Base-by-base conservation (phyloP, 1,140 invertebrate genomes). In the Penaeus japonicus region DNA sequence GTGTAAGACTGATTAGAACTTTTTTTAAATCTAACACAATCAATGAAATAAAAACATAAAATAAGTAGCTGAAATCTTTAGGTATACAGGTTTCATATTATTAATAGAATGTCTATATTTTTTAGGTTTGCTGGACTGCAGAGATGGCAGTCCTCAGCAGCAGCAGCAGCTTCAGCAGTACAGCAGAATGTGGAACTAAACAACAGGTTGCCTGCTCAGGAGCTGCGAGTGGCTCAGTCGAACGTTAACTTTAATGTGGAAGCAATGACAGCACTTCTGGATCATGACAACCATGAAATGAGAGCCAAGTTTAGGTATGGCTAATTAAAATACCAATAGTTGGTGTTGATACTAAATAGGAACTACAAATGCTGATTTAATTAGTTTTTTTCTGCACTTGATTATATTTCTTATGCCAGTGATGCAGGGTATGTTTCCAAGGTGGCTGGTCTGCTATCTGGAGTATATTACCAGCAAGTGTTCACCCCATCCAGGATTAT, bases 251-350 rank as follows among this genome's bases (percentile, higher is more conserved):
- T 91, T 59, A 65, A 90, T 57, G 47, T 91, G 2, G 39, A 81
- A 35, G 89, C 90, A 24, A 88, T 91, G 89, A 92, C 91, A 15
- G 83, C 90, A 54, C 79, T 92, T n/a, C 90, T 92, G 22, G 92
- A 92, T 87, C 91, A 92, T 90, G 92, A 92, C 89, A 92, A 92
- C 86, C 91, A 91, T 73, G 92, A 92, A 20, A 92, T 92, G 91
- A 87, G 92, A 47, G 32, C 89, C 30, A 90, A 92, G 30, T 91
- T 92, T 47, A 87, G 90, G 90, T 89, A n/a, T 47, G 84, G 89
- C 85, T 87, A n/a, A 39, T 24, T 35, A 59, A 24, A 32, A 80
- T 39, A 57, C 17, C 27, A 18, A 53, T 27, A n/a, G 47, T 80
- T 30, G 20, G 0, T 73, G 35, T 47, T 47, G 1, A 59, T 59